These are phyloP conservation scores for Spondyliosoma cantharus DNA, from an alignment of 2,797 vertebrate species.

Conservation along the genomic window DNA sequence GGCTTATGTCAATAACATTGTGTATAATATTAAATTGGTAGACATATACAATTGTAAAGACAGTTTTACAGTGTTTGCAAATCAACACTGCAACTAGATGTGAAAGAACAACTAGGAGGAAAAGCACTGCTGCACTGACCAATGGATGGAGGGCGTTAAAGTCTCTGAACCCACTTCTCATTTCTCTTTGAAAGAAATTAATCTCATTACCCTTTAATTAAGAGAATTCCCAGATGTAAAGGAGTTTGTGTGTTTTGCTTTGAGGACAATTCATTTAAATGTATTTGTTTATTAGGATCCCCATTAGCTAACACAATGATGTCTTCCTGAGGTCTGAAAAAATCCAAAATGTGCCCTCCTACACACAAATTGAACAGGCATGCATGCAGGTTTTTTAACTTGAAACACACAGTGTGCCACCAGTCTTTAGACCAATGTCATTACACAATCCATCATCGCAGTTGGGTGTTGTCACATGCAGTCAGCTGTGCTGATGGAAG, in stretches of 20 bases:
- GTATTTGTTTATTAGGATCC: no score
- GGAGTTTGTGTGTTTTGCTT: no score
- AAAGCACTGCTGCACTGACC: neutral
- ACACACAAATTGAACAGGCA: no score
- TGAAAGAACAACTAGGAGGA: neutral
- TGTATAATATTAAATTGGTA: neutral
- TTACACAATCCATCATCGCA: neutral
- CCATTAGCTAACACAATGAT: no score
- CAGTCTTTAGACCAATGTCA: neutral
- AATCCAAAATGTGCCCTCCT: no score
- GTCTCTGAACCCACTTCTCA: neutral
- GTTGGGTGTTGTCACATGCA: neutral
- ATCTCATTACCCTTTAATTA: neutral
- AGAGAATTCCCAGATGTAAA: neutral
- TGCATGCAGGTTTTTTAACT: neutral
- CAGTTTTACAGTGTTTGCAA: neutral
- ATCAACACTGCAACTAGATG: neutral
- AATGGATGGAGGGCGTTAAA: neutral
- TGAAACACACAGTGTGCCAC: neutral
- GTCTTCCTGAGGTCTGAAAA: no score
- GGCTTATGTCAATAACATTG: neutral
- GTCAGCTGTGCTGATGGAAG: neutral
- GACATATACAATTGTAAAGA: neutral
- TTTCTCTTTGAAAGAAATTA: neutral
- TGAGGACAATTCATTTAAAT: no score